phyloP scores from a whole-genome alignment of 2,888 invertebrate species.

The Xanthia icteritia region DNA sequence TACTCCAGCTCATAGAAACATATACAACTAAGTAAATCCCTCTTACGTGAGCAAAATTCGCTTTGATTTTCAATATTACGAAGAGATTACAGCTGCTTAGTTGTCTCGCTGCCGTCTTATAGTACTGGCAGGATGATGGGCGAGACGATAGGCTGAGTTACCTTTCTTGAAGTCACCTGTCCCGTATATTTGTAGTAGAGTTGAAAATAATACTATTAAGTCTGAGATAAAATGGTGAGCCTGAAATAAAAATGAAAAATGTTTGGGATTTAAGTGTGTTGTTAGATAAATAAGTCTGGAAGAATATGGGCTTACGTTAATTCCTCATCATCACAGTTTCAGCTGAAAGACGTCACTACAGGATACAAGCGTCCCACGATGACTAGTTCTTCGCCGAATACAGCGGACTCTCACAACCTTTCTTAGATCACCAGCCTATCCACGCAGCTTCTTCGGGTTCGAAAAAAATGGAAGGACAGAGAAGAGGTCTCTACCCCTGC shows the following conservation, averaged over 20 bases:
- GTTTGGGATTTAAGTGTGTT: neutral
- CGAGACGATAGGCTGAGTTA: neutral
- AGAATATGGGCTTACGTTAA: neutral
- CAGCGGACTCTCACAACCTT: neutral
- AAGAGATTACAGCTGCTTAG: conserved; percentile 42
- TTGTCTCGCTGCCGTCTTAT: neutral
- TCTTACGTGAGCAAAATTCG: conserved; percentile 60
- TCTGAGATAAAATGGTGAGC: neutral
- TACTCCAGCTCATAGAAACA: conserved; percentile 57
- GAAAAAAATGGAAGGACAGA: neutral
- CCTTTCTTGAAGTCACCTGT: neutral
- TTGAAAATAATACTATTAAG: neutral
- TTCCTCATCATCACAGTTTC: neutral
- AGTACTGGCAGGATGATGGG: too few species aligned
- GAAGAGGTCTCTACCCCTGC: neutral
- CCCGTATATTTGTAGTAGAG: neutral
- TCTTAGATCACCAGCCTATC: neutral
- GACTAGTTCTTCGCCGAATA: neutral
- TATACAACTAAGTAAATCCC: conserved; percentile 52
- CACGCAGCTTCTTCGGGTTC: neutral
- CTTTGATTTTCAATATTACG: conserved; percentile 64
- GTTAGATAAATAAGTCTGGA: neutral
- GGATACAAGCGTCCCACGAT: neutral
- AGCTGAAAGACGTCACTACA: neutral
- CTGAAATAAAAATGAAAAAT: neutral